Evolutionary conservation across 1,140 invertebrate genomes (phyloP), one percentile per base, ranked within the genome.

Genomic region (Sesamia nonagrioides): DNA sequence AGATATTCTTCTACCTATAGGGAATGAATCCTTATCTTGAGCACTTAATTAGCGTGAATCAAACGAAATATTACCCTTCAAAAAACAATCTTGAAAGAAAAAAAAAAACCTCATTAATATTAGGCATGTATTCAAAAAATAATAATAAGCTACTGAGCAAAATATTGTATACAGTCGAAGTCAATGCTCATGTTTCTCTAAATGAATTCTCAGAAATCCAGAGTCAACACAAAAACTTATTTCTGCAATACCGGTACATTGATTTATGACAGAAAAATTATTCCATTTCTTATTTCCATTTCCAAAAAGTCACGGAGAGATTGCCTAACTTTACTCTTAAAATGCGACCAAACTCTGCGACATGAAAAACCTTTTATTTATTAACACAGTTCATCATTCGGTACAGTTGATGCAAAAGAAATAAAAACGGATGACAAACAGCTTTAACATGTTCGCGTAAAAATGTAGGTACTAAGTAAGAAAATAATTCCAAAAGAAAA

Each of bases 351-450:
- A 75, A 75, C 73, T 75, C 58, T 54, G 52, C 77, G 81, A 88
- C 82, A 88, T 82, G 81, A 82, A 88, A 88, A 88, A 84, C 82
- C 86, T 88, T 84, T 88, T 85, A 87, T 83, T 75, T 75, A 75
- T 75, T 75, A 75, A 75, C 84, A 83, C 40, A 82, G 79, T 79
- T 84, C 80, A 84, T 86, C 83, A 84, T 82, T 79, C 78, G 63
- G 68, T 54, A 72, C 77, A 78, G 80, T 71, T 79, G 75, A 60
- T 66, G 81, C 81, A 78, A 75, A 79, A 84, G 76, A 81, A 86
- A 83, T 83, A 82, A 84, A 81, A 75, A 75, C 73, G 21, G 9
- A 21, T 63, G 79, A 77, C 77, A 50, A 78, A 79, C 79, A 50
- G 79, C 45, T 75, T 61, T 52, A 63, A 63, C 50, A 54, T 40